Conservation (phyloP, 2,888 invertebrate genomes). For the Dryobotodes eremita region DNA sequence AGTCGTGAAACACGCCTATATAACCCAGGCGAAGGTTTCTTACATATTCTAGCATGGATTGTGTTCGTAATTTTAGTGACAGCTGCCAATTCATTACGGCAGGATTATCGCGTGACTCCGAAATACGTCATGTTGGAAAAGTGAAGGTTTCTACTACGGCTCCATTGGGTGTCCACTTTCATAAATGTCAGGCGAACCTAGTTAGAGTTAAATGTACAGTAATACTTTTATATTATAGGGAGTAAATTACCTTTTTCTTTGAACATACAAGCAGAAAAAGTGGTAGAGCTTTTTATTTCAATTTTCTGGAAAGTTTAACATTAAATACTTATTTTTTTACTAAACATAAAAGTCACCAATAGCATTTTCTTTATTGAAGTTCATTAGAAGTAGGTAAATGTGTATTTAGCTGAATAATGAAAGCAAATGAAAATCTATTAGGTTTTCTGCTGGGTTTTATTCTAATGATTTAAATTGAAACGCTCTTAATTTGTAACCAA, state of each 20-base stretch:
- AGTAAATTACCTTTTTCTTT: conserved; percentile 4
- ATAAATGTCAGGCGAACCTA: conserved; percentile 57
- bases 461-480: background rate
- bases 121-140: conserved; percentile 59
- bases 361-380: background rate
- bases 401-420: background rate
- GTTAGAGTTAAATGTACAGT: conserved; percentile 37
- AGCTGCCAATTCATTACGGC: conserved; percentile 70
- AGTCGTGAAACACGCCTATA: conserved; percentile 18
- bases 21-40: conserved; percentile 8
- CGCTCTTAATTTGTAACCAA: background rate
- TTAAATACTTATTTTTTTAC: background rate
- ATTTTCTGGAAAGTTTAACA: background rate
- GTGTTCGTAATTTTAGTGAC: conserved; percentile 66
- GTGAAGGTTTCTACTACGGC: conserved; percentile 52
- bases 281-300: background rate
- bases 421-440: background rate
- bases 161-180: conserved; percentile 48
- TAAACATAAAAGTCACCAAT: background rate
- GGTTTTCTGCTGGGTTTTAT: background rate
- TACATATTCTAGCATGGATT: conserved; percentile 63
- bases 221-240: conserved; percentile 13
- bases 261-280: background rate
- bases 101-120: conserved; percentile 69
- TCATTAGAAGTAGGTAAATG: background rate